Conservation (phyloP, 2,113 vertebrate species). For the Puntigrus tetrazona region DNA sequence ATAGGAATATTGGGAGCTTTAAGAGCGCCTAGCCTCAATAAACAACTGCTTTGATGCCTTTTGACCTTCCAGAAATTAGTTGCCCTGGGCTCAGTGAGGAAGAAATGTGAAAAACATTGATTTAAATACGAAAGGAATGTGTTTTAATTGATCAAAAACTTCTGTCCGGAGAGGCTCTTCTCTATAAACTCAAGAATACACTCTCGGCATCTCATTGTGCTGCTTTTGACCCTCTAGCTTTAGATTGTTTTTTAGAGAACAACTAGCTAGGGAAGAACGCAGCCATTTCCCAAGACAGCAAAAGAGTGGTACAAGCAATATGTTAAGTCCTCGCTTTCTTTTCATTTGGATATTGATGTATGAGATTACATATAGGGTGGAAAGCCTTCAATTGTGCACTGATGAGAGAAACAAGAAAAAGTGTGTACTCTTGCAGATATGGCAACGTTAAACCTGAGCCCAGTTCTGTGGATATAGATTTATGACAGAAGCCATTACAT, state of each 20-base stretch:
- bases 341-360: slow-evolving; percentile 22
- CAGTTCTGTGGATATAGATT: slow-evolving; percentile 22
- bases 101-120: slow-evolving; percentile 30
- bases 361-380: not conserved
- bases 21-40: slow-evolving; percentile 38
- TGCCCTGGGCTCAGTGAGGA: slow-evolving; percentile 16
- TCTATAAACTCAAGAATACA: not conserved
- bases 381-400: not conserved
- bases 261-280: not conserved
- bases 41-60: slow-evolving; percentile 34
- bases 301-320: not conserved
- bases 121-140: slow-evolving; percentile 31
- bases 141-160: slow-evolving; percentile 29
- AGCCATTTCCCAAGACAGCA: slow-evolving; percentile 12
- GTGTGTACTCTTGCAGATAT: not conserved
- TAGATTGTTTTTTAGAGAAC: not conserved
- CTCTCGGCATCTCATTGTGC: not conserved
- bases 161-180: not conserved
- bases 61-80: slow-evolving; percentile 43
- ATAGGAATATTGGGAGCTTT: slow-evolving; percentile 42
- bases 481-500: slow-evolving; percentile 16
- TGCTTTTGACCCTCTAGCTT: not conserved
- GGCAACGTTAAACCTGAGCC: not conserved
- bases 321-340: not conserved
- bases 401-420: slow-evolving; percentile 25